These are phyloP conservation scores for Artibeus lituratus DNA, from an alignment of 2,797 vertebrate genomes.

Conservation along the genomic window DNA sequence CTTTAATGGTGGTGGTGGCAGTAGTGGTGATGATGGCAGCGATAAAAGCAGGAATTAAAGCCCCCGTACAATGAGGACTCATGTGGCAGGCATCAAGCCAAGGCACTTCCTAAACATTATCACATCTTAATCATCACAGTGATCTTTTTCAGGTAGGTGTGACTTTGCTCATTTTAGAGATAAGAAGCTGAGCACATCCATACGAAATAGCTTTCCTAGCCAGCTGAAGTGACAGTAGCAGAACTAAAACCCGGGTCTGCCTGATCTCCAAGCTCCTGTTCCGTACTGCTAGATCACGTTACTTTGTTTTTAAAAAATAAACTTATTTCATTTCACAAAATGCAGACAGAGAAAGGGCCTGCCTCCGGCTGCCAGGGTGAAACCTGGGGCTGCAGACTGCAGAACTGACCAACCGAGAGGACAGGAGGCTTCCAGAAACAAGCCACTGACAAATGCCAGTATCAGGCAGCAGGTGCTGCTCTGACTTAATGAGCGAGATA, in stretches of 20 bases:
- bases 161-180: slow-evolving; percentile 29
- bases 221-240: background rate
- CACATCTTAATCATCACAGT: background rate
- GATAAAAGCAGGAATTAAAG: background rate
- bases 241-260: background rate
- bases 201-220: background rate
- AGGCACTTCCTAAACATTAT: background rate
- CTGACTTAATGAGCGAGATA: slow-evolving; percentile 27
- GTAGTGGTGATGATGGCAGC: background rate
- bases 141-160: slow-evolving; percentile 14
- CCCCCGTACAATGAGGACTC: background rate
- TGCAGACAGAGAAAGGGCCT: background rate
- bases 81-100: background rate
- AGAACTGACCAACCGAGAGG: background rate
- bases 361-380: background rate
- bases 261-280: background rate
- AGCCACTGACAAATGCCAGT: slow-evolving; percentile 28
- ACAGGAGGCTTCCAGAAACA: slow-evolving; percentile 18
- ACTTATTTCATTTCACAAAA: slow-evolving; percentile 23
- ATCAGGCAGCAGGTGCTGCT: background rate
- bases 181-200: slow-evolving; percentile 5
- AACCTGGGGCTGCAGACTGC: background rate
- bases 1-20: background rate
- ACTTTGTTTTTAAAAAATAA: background rate
- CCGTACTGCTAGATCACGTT: background rate